A percentile compares a stretch with the other conserved stretches of the same genome.
Evolutionary conservation across 1,140 invertebrate species (phyloP).

Genomic region (Neodiprion virginianus): DNA sequence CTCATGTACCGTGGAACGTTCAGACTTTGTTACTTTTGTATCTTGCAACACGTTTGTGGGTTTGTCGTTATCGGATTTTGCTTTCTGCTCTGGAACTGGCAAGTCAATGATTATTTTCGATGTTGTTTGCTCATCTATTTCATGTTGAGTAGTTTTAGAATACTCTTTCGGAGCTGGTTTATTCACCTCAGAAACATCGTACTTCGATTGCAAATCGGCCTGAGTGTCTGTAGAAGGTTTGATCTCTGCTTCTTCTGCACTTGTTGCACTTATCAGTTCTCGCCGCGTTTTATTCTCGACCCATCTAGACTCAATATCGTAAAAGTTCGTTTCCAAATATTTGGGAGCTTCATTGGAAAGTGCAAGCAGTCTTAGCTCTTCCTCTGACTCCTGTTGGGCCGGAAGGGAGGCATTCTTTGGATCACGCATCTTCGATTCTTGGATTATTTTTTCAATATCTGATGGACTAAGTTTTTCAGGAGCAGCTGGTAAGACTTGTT

Average conservation of each 20-base stretch:
- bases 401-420: constrained; percentile 17
- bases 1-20: background rate
- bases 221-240: too few relatives aligned
- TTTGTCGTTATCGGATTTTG: background rate
- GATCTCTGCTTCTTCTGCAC: background rate
- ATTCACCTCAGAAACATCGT: background rate
- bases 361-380: constrained; percentile 11
- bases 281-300: constrained; percentile 13
- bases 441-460: constrained; percentile 44
- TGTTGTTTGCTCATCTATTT: background rate
- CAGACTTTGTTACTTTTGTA: background rate
- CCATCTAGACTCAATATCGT: constrained; percentile 38
- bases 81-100: constrained; percentile 4
- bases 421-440: constrained; percentile 47
- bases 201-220: too few relatives aligned
- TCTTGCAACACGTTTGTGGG: too few relatives aligned
- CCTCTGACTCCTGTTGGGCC: background rate
- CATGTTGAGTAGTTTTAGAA: background rate
- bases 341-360: constrained; percentile 32
- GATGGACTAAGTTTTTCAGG: constrained; percentile 1
- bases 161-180: constrained; percentile 26
- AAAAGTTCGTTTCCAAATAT: constrained; percentile 35
- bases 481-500: constrained; percentile 25
- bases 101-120: background rate
- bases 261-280: background rate